Evolutionary conservation across 2,113 vertebrate species (phyloP), one percentile per base, ranked within the genome.

Genomic region (Hippolais icterina): DNA sequence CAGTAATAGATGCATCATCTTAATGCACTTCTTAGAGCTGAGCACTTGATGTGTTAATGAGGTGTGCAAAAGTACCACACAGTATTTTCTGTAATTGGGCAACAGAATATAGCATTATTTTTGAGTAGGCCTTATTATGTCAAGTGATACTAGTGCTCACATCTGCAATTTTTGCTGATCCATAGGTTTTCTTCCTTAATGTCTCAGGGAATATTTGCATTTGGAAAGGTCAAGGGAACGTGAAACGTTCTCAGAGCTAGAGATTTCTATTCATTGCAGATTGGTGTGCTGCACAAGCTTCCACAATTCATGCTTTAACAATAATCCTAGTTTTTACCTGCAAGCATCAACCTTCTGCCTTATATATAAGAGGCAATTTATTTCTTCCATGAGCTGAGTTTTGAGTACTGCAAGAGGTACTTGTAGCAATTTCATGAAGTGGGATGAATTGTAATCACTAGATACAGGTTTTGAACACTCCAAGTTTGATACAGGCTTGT

Each of bases 21-120:
- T 89, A 37, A 76, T 4, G 8, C 37, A 70, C 39, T 90, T 89
- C 85, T 89, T 82, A 87, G 63, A 94, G 85, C 79, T 65, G 83
- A 94, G 82, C 78, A 94, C 94, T 96, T 74, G 71, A 96, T 93
- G 77, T 86, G 89, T 89, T 96, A 97, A 97, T 96, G 95, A 96
- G 95, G 87, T 96, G 91, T 97, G 94, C 93, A 87, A 53, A 95
- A 91, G 84, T 59, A 68, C 80, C 59, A 61, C 75, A 57, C 69
- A 39, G 75, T 81, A 76, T 72, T 84, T 87, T 75, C 89, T 79
- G 66, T 95, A 97, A 96, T 86, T 96, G 93, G 83, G 63, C 75
- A 80, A 35, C 66, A 78, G 91, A 93, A 95, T 31, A 21, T 11
- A 56, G 92, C 60, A 60, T 94, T 93, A 87, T 90, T 94, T 95